phyloP scores from a whole-genome alignment of 2,113 vertebrate species.

The Dicaeum eximium region DNA sequence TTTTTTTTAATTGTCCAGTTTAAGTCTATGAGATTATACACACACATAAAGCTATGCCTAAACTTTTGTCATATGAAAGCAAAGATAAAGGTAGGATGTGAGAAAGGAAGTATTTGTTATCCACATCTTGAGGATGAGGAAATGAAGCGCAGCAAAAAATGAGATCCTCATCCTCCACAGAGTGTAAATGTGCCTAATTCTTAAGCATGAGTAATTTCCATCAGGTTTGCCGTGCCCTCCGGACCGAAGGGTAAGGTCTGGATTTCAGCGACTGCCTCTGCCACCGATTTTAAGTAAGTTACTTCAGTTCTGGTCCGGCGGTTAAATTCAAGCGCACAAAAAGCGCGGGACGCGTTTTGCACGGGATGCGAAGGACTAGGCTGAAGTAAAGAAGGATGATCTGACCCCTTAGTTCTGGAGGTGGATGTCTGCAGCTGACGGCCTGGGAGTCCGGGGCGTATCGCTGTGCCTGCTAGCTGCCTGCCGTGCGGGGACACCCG shows the following conservation, averaged over 20 bases:
- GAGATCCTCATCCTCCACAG: background rate
- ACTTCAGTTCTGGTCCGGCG: background rate
- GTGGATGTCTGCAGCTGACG: background rate
- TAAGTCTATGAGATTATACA: background rate
- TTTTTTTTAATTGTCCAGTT: background rate
- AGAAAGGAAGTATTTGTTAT: background rate
- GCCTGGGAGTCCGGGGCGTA: background rate
- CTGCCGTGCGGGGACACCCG: background rate
- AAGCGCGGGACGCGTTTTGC: background rate
- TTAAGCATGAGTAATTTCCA: background rate
- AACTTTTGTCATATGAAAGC: background rate
- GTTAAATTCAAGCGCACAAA: background rate
- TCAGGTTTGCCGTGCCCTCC: background rate
- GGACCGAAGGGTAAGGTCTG: background rate
- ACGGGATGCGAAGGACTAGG: background rate
- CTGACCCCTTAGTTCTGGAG: background rate
- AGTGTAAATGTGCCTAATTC: background rate
- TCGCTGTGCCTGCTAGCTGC: background rate
- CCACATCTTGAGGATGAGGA: constrained; percentile 4
- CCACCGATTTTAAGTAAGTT: background rate
- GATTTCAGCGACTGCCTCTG: background rate
- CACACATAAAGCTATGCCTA: background rate
- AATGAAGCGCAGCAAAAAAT: background rate
- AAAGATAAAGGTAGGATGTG: background rate
- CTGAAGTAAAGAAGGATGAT: background rate